Percentiles rank a stretch among this genome's conserved stretches.
Evolutionary conservation across 2,797 vertebrate species (phyloP).

Genomic region (Percopsis omiscomaycus): DNA sequence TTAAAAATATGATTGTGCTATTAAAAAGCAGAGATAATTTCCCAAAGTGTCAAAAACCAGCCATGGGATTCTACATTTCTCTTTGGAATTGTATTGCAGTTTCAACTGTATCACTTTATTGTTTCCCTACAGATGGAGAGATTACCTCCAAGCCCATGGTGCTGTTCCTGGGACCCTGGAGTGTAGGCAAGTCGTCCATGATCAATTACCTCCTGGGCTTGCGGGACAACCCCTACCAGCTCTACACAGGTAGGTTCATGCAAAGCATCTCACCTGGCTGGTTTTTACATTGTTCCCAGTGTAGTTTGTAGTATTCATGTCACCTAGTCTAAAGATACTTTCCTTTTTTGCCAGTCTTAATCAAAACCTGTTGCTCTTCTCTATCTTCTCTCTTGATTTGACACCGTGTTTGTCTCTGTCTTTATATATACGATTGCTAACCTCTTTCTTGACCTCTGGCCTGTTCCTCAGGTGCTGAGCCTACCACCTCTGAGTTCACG

Average conservation of each 20-base stretch:
- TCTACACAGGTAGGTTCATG: slow-evolving; percentile 80
- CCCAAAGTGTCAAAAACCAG: too few relatives aligned
- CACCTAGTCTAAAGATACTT: background rate
- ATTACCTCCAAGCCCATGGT: slow-evolving; percentile 99
- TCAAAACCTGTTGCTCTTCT: background rate
- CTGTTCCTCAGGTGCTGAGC: slow-evolving; percentile 86
- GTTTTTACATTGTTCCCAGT: background rate
- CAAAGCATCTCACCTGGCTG: background rate
- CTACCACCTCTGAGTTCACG: slow-evolving; percentile 98
- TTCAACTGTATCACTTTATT: too few relatives aligned
- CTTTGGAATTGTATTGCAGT: too few relatives aligned
- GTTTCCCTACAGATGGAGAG: slow-evolving; percentile 86
- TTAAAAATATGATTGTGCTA: background rate
- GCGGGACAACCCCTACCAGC: slow-evolving; percentile 90
- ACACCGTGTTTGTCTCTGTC: background rate
- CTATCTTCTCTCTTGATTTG: background rate
- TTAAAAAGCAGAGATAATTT: too few relatives aligned
- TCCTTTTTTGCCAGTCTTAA: background rate
- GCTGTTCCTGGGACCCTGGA: slow-evolving; percentile 98
- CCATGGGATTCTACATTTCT: too few relatives aligned
- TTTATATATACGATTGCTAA: slow-evolving; percentile 11
- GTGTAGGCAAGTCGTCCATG: slow-evolving; percentile 98
- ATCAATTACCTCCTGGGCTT: slow-evolving; percentile 98
- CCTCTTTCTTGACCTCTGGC: slow-evolving; percentile 1
- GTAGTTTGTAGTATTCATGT: background rate